Evolutionary conservation across 2,113 vertebrate genomes (phyloP).

Genomic region (Cryptotis parvus): DNA sequence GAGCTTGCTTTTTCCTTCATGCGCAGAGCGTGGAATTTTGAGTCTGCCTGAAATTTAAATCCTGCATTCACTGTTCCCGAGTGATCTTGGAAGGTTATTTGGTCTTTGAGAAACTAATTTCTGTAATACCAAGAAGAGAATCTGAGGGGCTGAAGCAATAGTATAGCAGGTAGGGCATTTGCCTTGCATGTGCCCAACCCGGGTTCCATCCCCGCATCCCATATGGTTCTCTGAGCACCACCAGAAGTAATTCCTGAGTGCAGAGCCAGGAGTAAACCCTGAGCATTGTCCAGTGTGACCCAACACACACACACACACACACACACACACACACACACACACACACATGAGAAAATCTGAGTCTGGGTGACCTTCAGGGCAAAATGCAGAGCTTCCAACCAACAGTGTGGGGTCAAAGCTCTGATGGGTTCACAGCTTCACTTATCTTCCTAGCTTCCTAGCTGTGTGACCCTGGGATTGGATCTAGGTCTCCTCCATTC

Average conservation of each 20-base stretch:
- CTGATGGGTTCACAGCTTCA: background rate
- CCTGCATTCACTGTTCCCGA: background rate
- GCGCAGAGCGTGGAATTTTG: background rate
- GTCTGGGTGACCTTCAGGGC: background rate
- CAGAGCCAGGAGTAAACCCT: too few species aligned
- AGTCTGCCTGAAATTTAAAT: background rate
- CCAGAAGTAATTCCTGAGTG: too few species aligned
- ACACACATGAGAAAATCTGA: background rate
- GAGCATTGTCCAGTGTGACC: too few species aligned
- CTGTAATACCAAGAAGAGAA: conserved; percentile 8
- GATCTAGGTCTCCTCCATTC: too few species aligned
- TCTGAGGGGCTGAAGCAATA: too few species aligned
- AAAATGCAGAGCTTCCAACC: background rate
- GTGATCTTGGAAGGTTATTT: conserved; percentile 13
- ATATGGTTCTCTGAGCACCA: too few species aligned
- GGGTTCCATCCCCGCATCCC: too few species aligned
- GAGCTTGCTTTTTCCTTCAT: background rate
- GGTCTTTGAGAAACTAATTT: background rate
- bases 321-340: too few species aligned
- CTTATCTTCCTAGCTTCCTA: background rate
- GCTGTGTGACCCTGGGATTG: background rate
- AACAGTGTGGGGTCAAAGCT: background rate
- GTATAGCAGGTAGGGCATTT: too few species aligned
- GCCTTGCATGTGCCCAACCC: too few species aligned
- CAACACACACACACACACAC: too few species aligned